Evolutionary conservation across 2,113 vertebrate genomes (phyloP), one percentile per base, ranked within the genome.

Genomic region (Sardina pilchardus): DNA sequence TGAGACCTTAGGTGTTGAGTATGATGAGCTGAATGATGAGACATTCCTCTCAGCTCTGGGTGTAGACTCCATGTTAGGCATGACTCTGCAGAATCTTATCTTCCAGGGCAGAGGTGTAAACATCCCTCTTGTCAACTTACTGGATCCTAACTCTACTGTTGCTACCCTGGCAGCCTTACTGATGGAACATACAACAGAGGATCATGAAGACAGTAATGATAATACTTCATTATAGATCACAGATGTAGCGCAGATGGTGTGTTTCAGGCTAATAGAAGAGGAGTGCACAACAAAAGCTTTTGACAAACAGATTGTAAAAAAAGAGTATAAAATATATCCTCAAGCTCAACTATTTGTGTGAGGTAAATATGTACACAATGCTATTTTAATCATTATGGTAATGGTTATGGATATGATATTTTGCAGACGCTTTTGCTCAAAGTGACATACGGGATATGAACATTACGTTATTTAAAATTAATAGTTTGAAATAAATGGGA

Each of bases 51-150:
- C 87, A 0, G 92, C 93, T 0, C 43, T 98, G 59, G 96, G 96
- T 44, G 91, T 97, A 48, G 96, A 97, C 90, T 98, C 96, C 12
- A 95, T 97, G 95, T 92, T 96, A 90, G 96, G 96, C 30, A 95
- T 96, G 95, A 96, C 96, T 50, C 87, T 97, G 88, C 96, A 97
- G 87, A 96, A 95, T 90, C 91, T 89, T 3, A 93, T 97, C 78
- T 96, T 96, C 50, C 91, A 88, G 47, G 93, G 95, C 4, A 91
- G 90, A 88, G 94, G 93, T 48, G 91, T 97, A 63, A 95, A 95
- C 82, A 90, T 98, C 17, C 95, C 96, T 78, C 86, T 97, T 82
- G 90, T 95, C 43, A 96, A 93, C 89, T 87, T 97, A 24, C 88
- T 97, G 88, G 95, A 97, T 89, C 95, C 96, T 81, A 93, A 91